These are phyloP conservation scores for Eilema caniola DNA, from an alignment of 2,888 invertebrate genomes.

Conservation along the genomic window DNA sequence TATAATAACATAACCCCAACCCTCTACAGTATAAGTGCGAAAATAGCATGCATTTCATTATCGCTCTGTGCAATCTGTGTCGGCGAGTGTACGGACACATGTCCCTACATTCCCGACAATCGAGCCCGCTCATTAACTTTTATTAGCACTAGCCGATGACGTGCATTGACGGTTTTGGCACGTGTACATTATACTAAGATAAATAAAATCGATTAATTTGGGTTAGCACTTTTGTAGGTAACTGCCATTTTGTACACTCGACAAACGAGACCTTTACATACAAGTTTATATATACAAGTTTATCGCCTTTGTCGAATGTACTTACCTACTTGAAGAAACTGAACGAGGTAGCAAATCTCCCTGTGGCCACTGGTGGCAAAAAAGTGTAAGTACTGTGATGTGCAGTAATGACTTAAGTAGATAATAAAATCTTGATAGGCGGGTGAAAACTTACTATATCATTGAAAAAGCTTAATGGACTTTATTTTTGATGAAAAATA, in stretches of 20 bases:
- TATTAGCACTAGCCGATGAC: slow-evolving; percentile 66
- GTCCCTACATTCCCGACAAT: slow-evolving; percentile 62
- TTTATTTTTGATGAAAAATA: too few relatives aligned
- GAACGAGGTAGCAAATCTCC: too few relatives aligned
- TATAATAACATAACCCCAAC: not conserved
- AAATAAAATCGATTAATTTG: not conserved
- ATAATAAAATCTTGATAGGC: too few relatives aligned
- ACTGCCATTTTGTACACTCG: not conserved
- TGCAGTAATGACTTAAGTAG: too few relatives aligned
- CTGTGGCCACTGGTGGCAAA: too few relatives aligned
- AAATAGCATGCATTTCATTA: slow-evolving; percentile 32
- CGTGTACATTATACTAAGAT: slow-evolving; percentile 53
- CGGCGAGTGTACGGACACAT: slow-evolving; percentile 49
- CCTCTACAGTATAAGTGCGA: slow-evolving; percentile 9
- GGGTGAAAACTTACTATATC: not conserved
- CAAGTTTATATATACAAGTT: too few relatives aligned
- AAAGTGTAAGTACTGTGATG: too few relatives aligned
- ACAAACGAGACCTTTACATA: too few relatives aligned
- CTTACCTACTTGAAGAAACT: too few relatives aligned
- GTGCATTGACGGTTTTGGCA: slow-evolving; percentile 57
- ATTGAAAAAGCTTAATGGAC: too few relatives aligned
- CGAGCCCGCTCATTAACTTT: slow-evolving; percentile 74
- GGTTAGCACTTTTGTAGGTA: not conserved
- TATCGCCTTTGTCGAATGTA: too few relatives aligned
- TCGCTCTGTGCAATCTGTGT: slow-evolving; percentile 38